Evolutionary conservation across 1,140 invertebrate genomes (phyloP).

Genomic region (Bombus picipes): DNA sequence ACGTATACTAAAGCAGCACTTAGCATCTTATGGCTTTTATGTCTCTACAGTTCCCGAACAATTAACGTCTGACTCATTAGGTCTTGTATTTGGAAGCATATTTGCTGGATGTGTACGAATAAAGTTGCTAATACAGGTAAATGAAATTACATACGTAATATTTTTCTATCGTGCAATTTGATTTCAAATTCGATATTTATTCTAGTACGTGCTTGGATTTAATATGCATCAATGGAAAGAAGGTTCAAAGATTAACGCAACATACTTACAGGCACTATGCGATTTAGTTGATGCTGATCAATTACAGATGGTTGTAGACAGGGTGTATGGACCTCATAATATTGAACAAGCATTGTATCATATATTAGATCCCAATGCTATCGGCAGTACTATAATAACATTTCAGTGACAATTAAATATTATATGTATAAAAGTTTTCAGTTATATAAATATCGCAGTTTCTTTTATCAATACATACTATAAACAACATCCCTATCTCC

Average conservation of each 20-base stretch:
- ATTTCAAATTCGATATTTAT: constrained; percentile 34
- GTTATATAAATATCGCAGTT: constrained; percentile 21
- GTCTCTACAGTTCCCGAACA: constrained; percentile 81
- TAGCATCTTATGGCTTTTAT: constrained; percentile 81
- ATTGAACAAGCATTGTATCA: constrained; percentile 88
- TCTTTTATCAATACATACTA: constrained; percentile 22
- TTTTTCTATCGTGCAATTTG: not conserved
- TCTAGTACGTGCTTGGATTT: constrained; percentile 79
- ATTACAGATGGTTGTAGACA: constrained; percentile 85
- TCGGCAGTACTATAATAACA: constrained; percentile 89
- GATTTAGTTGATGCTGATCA: constrained; percentile 83
- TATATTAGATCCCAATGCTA: constrained; percentile 85
- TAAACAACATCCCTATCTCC: constrained; percentile 21
- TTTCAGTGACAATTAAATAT: constrained; percentile 83
- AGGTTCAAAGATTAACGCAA: constrained; percentile 80
- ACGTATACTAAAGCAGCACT: constrained; percentile 79
- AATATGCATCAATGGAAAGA: constrained; percentile 79
- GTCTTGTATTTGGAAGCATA: constrained; percentile 82
- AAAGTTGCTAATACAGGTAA: constrained; percentile 80
- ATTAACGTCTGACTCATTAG: constrained; percentile 84
- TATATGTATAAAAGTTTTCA: constrained; percentile 11
- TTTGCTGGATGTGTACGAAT: constrained; percentile 81
- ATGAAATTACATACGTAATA: not conserved
- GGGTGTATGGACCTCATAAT: constrained; percentile 87
- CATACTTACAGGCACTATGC: constrained; percentile 82